Percentiles rank a stretch among this genome's conserved stretches.
Conservation (phyloP, 92 coral and sea anemone genomes). For the Palythoa grandiflora region DNA sequence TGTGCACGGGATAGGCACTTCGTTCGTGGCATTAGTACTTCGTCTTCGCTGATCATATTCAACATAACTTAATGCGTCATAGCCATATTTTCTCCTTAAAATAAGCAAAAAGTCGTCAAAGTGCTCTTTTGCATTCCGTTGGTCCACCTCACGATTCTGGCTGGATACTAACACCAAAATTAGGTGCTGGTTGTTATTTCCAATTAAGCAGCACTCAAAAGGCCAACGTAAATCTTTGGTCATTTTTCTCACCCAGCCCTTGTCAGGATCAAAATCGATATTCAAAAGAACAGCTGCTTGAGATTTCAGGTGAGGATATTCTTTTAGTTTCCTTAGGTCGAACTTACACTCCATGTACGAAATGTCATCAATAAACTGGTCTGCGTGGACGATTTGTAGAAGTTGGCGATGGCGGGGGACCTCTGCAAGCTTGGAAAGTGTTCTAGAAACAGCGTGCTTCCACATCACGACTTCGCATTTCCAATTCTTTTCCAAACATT, state of each 20-base stretch:
- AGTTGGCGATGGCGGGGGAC: neutral
- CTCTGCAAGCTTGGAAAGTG: neutral
- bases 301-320: slow-evolving; percentile 15
- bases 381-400: neutral
- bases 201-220: neutral
- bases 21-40: neutral
- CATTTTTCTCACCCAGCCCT: slow-evolving; percentile 19
- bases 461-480: slow-evolving; percentile 41
- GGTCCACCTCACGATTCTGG: neutral
- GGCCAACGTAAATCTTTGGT: slow-evolving; percentile 21
- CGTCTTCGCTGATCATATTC: slow-evolving; percentile 13
- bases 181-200: neutral
- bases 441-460: neutral
- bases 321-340: neutral
- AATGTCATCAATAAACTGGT: neutral
- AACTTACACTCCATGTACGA: neutral
- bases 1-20: neutral
- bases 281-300: slow-evolving; percentile 23
- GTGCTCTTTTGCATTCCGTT: slow-evolving; percentile 30
- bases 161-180: slow-evolving; percentile 25
- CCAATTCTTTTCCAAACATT: slow-evolving; percentile 10
- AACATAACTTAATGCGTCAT: neutral
- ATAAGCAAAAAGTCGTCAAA: neutral
- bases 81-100: neutral
- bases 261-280: neutral